Evolutionary conservation across 2,888 invertebrate genomes (phyloP).

Genomic region (Liopterus haemorrhoidalis): DNA sequence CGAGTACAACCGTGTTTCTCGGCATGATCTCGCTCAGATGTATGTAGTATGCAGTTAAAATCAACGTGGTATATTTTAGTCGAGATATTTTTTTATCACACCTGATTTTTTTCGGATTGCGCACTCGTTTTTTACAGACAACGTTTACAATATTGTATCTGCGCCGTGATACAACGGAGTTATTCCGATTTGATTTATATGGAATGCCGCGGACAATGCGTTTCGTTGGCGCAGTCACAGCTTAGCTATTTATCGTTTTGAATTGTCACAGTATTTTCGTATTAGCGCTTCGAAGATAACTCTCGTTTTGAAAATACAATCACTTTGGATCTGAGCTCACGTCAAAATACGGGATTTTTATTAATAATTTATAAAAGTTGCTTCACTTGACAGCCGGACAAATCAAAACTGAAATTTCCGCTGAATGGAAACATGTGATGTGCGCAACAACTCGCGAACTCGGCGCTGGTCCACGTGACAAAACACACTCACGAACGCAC

Average conservation of each 20-base stretch:
- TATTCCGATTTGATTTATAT: slow-evolving; percentile 17
- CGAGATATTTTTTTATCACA: slow-evolving; percentile 43
- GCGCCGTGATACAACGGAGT: background rate
- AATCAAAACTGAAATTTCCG: background rate
- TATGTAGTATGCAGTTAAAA: slow-evolving; percentile 44
- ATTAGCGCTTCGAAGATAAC: slow-evolving; percentile 16
- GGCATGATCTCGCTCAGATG: slow-evolving; percentile 42
- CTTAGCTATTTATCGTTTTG: slow-evolving; percentile 18
- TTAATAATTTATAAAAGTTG: too few species aligned
- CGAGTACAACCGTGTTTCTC: slow-evolving; percentile 33
- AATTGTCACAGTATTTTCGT: slow-evolving; percentile 24
- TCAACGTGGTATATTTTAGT: slow-evolving; percentile 43
- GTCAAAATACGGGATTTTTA: slow-evolving; percentile 22
- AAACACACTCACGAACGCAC: slow-evolving; percentile 7
- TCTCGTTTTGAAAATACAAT: slow-evolving; percentile 20
- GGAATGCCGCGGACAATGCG: slow-evolving; percentile 20
- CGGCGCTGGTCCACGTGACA: too few species aligned
- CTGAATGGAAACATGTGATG: background rate
- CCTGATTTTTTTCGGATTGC: slow-evolving; percentile 37
- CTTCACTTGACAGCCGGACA: too few species aligned
- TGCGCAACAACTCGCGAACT: background rate
- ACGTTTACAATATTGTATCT: slow-evolving; percentile 5
- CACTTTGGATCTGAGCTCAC: slow-evolving; percentile 15
- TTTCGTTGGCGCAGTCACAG: slow-evolving; percentile 8
- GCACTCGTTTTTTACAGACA: slow-evolving; percentile 16